Base-by-base conservation (phyloP, 2,888 invertebrate genomes). In the Oegoconia quadripuncta region DNA sequence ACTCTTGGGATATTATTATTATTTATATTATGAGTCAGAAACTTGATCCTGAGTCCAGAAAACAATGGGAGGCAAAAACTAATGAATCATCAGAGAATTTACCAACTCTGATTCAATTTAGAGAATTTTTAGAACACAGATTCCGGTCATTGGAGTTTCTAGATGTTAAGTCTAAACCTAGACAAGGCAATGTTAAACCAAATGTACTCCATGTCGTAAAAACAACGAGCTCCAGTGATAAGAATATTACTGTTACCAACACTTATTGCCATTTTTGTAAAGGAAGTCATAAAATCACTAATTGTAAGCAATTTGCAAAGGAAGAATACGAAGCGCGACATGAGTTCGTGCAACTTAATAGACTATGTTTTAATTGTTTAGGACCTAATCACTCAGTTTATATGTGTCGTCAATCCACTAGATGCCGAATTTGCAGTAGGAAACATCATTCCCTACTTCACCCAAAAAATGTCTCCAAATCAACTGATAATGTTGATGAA, bases 361-460 rank as follows among this genome's bases (percentile, higher is more conserved):
- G 16, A 4, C 12, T 46, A 7, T 46, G 46, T 23, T 46, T 39
- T 29, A 46, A 43, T 37, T 46, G 46, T 28, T 28, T 46, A 13
- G 32, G 36, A 15, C 42, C 41, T 2, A 41, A 39, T 30, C 50
- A 50, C 15, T 34, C 12, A 28, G 39, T 34, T 3, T 41, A 20
- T n/a, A 27, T 14, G 25, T 50, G 46, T 36, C 37, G 20, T 34
- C 39, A 40, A 37, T 18, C 17, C 29, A 44, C 47, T 11, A 37
- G 32, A n/a, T 50, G 50, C 35, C 40, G 40, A 32, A 20, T 47
- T 22, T 50, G 45, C 29, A 33, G 32, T 17, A 41, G 16, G 15
- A 46, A 41, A 37, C 50, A 50, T 29, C 45, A 48, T 37, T 44
- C 45, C 5, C 16, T 50, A 6, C 31, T 47, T 34, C 47, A 50